Conservation (phyloP, 2,113 vertebrate genomes). For the Brienomyrus brachyistius region DNA sequence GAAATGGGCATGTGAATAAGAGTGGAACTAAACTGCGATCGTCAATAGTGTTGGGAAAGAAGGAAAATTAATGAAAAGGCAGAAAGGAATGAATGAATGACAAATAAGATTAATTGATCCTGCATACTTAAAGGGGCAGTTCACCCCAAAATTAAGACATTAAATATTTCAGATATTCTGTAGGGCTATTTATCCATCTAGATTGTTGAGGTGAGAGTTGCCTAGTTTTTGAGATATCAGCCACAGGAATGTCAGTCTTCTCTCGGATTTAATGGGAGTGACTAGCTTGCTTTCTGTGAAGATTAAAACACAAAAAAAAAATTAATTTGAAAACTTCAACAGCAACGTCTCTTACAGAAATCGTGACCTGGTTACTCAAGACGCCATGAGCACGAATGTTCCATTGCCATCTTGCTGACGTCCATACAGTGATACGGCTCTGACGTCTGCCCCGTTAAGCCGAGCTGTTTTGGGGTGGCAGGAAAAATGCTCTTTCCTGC, state of each 20-base stretch:
- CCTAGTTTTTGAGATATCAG: background rate
- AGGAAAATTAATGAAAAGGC: background rate
- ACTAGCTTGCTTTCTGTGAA: background rate
- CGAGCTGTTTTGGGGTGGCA: background rate
- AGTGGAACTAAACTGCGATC: background rate
- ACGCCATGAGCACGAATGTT: background rate
- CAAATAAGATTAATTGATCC: background rate
- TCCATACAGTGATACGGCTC: background rate
- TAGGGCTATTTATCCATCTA: background rate
- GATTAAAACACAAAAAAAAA: background rate
- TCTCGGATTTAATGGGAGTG: background rate
- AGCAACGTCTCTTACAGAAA: background rate
- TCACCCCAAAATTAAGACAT: background rate
- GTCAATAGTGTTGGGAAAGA: background rate
- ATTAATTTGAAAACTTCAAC: background rate
- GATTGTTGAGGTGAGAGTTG: background rate
- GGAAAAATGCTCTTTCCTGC: background rate
- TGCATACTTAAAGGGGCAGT: background rate
- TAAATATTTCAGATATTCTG: background rate
- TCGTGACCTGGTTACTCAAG: background rate
- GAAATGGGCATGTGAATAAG: background rate
- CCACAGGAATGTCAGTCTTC: background rate
- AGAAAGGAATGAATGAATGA: background rate
- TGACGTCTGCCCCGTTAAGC: background rate
- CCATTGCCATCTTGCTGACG: background rate